phyloP scores from a whole-genome alignment of 2,888 invertebrate genomes.

The Prosopocoilus inquinatus region DNA sequence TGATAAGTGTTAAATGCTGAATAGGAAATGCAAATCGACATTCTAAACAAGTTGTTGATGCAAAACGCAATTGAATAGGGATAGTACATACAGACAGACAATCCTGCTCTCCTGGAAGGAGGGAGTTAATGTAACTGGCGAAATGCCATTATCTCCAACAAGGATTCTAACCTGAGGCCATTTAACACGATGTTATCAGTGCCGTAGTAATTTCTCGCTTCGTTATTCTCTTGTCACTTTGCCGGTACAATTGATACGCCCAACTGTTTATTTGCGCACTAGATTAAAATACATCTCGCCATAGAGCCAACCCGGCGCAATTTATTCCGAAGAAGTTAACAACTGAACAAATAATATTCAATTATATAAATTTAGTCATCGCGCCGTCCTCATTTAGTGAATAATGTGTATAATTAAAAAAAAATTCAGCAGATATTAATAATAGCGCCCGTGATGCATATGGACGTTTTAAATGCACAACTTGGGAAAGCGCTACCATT shows the following conservation, averaged over 20 bases:
- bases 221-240: slow-evolving; percentile 38
- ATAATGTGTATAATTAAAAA: neutral
- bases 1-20: no score
- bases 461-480: no score
- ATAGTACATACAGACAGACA: slow-evolving; percentile 34
- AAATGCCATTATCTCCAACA: slow-evolving; percentile 47
- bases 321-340: no score
- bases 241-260: slow-evolving; percentile 14
- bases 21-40: no score
- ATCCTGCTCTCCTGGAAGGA: slow-evolving; percentile 29
- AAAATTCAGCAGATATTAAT: neutral
- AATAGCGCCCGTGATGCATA: no score
- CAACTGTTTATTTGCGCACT: slow-evolving; percentile 5
- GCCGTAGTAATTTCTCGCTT: slow-evolving; percentile 52
- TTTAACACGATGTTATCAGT: slow-evolving; percentile 52
- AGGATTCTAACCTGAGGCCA: slow-evolving; percentile 49
- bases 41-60: no score
- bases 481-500: neutral
- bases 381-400: no score
- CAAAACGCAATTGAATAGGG: neutral
- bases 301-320: no score
- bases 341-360: no score
- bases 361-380: no score
- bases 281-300: slow-evolving; percentile 1
- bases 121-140: slow-evolving; percentile 49